Evolutionary conservation across 2,888 invertebrate genomes (phyloP), one percentile per base, ranked within the genome.

Genomic region (Leucophora obtusa): DNA sequence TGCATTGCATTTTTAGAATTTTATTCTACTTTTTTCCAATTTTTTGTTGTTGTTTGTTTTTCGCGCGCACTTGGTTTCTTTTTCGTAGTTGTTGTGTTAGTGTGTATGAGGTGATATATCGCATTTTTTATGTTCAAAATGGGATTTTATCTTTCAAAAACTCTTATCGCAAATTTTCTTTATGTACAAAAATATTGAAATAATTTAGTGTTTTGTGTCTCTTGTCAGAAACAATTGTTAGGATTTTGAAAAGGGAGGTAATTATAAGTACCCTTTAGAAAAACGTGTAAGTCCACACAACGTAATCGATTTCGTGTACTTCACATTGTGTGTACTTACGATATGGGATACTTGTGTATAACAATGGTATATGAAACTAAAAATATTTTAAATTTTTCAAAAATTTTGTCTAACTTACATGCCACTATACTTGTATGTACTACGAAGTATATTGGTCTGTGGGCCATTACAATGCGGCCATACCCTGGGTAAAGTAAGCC

Each of bases 141-240:
- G 51, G 70, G 50, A 66, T 74, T 60, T 70, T 70, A 77, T 81
- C 81, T 74, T 56, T 66, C 43, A 66, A 43, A n/a, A 60, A 54
- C 33, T 60, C 60, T 77, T 60, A 60, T 53, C 65, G 70, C 35
- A 28, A 54, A 65, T 35, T 68, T 76, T 77, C 51, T 73, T 77
- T 76, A 47, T 73, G 33, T 43, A 28, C 60, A 21, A 38, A 58
- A 56, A 60, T 62, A 60, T 70, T 51, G 21, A 60, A 65, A 74
- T 81, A 70, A 81, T 81, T 77, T 66, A 81, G 69, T 73, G 51
- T 47, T 71, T 59, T 58, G 28, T 50, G 28, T 58, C 5, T 17
- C 54, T 54, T 70, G 79, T 75, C 66, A 38, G 43, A 58, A 75
- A 75, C 56, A 68, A 66, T 71, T 62, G 43, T 60, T 54, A 59